These are phyloP conservation scores for Campoplex nolae DNA, from an alignment of 2,888 invertebrate genomes.

Conservation along the genomic window DNA sequence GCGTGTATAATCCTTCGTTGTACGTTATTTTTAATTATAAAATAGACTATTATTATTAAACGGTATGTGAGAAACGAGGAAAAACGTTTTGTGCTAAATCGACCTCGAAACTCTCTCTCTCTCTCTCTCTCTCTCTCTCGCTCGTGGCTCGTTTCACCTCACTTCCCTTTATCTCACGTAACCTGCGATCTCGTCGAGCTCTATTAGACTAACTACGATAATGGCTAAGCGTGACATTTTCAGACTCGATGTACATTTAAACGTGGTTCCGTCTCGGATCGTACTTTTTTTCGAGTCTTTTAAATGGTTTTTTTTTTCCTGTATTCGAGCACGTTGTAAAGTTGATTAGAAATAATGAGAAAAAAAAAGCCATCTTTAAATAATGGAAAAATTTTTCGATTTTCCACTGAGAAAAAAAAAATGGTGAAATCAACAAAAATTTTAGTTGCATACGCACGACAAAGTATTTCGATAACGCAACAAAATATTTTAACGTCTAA, in stretches of 20 bases:
- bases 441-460: too few species aligned
- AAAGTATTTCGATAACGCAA: not conserved
- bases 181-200: conserved; percentile 46
- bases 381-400: too few species aligned
- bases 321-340: not conserved
- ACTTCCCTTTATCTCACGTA: conserved; percentile 48
- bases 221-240: conserved; percentile 62
- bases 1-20: not conserved
- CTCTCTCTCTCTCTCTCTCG: conserved; percentile 7
- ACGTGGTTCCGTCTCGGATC: conserved; percentile 2
- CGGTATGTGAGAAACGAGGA: conserved; percentile 12
- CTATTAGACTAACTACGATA: conserved; percentile 62
- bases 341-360: not conserved
- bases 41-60: conserved; percentile 22
- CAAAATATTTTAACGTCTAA: not conserved
- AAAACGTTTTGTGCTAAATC: conserved; percentile 41
- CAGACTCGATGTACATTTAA: conserved; percentile 31
- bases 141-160: conserved; percentile 32
- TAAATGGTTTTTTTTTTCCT: not conserved
- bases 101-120: conserved; percentile 49
- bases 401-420: too few species aligned
- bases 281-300: not conserved
- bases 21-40: conserved; percentile 21
- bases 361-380: too few species aligned
- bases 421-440: too few species aligned